Evolutionary conservation across 1,140 invertebrate species (phyloP), one percentile per base, ranked within the genome.

Genomic region (silkworm (Bombyx mori)): DNA sequence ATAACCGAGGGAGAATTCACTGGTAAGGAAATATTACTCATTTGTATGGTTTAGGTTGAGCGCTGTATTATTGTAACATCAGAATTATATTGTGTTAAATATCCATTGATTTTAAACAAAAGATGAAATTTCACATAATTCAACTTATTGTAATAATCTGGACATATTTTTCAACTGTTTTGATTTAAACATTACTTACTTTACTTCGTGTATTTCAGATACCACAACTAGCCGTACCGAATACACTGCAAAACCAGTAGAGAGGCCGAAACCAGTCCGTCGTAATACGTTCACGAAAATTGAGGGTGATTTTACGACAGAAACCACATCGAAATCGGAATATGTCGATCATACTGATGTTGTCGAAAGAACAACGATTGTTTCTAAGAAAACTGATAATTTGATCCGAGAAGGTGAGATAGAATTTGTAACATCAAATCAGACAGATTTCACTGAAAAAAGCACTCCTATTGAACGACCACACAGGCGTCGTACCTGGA

Each of bases 241-340:
- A 65, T 94, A 91, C 72, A 92, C 91, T 61, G 90, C 91, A 2
- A 89, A 91, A 77, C 82, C 90, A 60, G 88, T 88, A 22, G 92
- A 94, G 78, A 88, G 91, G 66, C 90, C 92, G 10, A 91, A 86
- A 66, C 90, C 93, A 49, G 91, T 94, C 54, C 88, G 94, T 66
- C 90, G 94, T 52, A 95, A 95, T 71, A 96, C 94, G 5, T 96
- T 92, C 89, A 95, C 93, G 0, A 95, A 94, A 82, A 81, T 92
- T 45, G 93, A 94, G 82, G 92, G 92, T 46, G 92, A 94, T 58
- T 91, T 94, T 79, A 89, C 68, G 43, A 90, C 91, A 54, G 91
- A 92, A 69, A 94, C 91, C 3, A 94, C 92, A 46, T 90, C 85
- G 50, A 85, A 89, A 76, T 88, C 89, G 5, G 92, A 94, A 79